Evolutionary conservation across 2,113 vertebrate genomes (phyloP).

Genomic region (Psilopogon haemacephalus): DNA sequence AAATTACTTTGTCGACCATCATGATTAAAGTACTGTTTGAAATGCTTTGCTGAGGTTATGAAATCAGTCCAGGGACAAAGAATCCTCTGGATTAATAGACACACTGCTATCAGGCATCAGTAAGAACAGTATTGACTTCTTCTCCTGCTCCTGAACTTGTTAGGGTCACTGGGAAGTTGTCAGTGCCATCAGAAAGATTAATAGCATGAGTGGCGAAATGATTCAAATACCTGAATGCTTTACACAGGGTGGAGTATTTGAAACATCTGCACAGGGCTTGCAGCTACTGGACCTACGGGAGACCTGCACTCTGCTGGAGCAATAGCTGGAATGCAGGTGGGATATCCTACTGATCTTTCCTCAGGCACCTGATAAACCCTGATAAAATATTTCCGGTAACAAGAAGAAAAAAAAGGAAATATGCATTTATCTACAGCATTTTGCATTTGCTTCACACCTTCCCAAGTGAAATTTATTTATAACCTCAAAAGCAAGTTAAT

Average conservation of each 20-base stretch:
- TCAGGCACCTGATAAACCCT: conserved; percentile 26
- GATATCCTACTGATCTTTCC: conserved; percentile 35
- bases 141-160: neutral
- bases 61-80: neutral
- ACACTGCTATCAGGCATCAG: neutral
- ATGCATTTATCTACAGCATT: neutral
- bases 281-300: neutral
- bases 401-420: conserved; percentile 22
- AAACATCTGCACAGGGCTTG: conserved; percentile 55
- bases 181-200: conserved; percentile 12
- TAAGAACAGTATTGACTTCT: neutral
- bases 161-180: neutral
- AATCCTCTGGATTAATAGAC: neutral
- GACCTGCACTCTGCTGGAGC: neutral
- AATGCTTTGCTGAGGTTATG: neutral
- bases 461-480: neutral
- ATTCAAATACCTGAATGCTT: conserved; percentile 12
- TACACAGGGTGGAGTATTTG: neutral
- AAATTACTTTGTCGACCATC: neutral
- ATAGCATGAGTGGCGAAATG: neutral
- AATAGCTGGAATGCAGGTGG: conserved; percentile 36
- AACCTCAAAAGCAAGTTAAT: neutral
- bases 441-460: neutral
- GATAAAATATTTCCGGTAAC: conserved; percentile 50
- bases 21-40: neutral